A percentile compares a stretch with the other conserved stretches of the same genome.
phyloP scores from a whole-genome alignment of 1,140 invertebrate species.

The Ceratina calcarata region DNA sequence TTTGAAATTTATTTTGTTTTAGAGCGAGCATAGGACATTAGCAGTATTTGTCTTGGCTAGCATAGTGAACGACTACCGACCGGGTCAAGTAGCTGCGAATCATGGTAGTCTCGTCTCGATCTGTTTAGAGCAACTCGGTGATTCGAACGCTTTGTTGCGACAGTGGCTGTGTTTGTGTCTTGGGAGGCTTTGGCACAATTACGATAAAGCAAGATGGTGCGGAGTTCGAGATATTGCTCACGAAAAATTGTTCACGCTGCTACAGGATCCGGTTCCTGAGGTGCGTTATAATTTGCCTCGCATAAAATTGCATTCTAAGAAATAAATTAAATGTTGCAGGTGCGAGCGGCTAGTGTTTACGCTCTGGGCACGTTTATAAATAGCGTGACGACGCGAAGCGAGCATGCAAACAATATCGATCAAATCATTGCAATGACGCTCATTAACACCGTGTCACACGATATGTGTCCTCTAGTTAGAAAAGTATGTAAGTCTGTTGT shows the following conservation, averaged over 20 bases:
- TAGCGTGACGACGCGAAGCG: conserved; percentile 89
- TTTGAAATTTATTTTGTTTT: conserved; percentile 62
- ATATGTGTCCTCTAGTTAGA: conserved; percentile 94
- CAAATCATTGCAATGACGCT: conserved; percentile 93
- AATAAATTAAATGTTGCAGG: conserved; percentile 77
- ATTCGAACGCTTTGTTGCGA: conserved; percentile 85
- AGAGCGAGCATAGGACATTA: conserved; percentile 92
- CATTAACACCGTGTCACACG: conserved; percentile 87
- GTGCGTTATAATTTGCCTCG: conserved; percentile 76
- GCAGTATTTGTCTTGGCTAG: conserved; percentile 95
- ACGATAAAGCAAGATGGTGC: conserved; percentile 96
- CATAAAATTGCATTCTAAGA: conserved; percentile 16
- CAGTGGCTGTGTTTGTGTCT: conserved; percentile 97
- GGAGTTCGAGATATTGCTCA: conserved; percentile 97
- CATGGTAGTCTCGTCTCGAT: conserved; percentile 93
- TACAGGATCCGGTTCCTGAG: conserved; percentile 92
- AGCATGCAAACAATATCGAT: conserved; percentile 96
- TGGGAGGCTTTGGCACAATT: conserved; percentile 96
- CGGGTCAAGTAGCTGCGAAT: conserved; percentile 93
- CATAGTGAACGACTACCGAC: conserved; percentile 93
- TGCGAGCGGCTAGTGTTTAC: conserved; percentile 94
- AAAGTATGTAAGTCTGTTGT: conserved; percentile 82
- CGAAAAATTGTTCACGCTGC: conserved; percentile 92
- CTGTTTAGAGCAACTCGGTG: conserved; percentile 91
- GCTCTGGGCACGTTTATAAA: conserved; percentile 96